phyloP scores from a whole-genome alignment of 2,797 vertebrate species.

The Chromis chromis region DNA sequence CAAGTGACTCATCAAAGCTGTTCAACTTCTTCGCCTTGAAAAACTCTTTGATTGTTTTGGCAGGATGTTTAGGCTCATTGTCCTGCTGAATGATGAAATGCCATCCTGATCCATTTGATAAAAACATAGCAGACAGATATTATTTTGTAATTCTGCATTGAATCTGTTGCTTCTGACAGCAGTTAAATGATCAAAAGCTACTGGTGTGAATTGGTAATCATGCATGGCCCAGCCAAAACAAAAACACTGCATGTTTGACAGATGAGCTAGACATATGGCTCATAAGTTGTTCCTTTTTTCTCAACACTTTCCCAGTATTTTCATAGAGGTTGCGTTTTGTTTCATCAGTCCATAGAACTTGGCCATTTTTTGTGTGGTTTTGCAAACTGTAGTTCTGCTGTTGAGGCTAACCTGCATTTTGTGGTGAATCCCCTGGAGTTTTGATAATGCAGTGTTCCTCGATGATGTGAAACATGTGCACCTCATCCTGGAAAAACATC shows the following conservation, averaged over 20 bases:
- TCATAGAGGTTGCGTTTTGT: background rate
- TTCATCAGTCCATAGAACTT: background rate
- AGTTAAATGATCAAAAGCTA: background rate
- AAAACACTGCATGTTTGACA: background rate
- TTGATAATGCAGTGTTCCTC: too few species aligned
- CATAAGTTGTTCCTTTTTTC: background rate
- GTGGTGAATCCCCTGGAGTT: too few species aligned
- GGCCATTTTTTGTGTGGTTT: too few species aligned
- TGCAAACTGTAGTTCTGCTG: too few species aligned
- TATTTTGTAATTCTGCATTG: background rate
- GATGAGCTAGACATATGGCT: slow-evolving; percentile 2
- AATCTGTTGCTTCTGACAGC: background rate
- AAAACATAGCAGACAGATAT: background rate
- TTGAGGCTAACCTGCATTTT: too few species aligned
- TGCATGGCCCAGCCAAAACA: background rate
- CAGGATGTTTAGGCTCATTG: background rate
- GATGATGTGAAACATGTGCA: too few species aligned
- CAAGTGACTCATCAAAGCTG: background rate
- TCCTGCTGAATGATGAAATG: too few species aligned
- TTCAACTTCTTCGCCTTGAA: background rate
- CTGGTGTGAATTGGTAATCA: background rate
- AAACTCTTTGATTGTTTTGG: background rate
- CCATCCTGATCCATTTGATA: background rate
- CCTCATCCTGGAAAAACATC: too few species aligned
- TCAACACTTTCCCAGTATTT: background rate